Percentiles rank a stretch among this genome's conserved stretches.
Conservation (phyloP, 2,888 invertebrate species). For the Eucera pruinosa region DNA sequence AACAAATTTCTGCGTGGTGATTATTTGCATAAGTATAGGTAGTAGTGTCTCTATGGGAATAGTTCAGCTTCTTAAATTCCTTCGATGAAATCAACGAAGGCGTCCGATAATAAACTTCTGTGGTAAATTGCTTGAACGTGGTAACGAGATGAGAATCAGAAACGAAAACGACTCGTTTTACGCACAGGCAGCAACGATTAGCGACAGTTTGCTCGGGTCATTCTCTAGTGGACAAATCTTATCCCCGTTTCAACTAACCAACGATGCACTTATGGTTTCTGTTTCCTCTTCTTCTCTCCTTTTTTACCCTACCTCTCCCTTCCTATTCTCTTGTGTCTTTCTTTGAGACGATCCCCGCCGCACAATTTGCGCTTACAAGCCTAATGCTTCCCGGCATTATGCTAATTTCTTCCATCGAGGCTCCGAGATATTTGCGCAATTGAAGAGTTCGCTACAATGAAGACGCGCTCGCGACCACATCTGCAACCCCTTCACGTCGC, state of each 20-base stretch:
- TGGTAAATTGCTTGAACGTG: slow-evolving; percentile 10
- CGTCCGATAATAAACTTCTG: slow-evolving; percentile 21
- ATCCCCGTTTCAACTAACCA: slow-evolving; percentile 33
- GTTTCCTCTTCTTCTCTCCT: not conserved
- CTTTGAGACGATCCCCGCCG: slow-evolving; percentile 64
- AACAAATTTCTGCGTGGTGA: no score
- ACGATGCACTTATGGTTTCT: slow-evolving; percentile 12
- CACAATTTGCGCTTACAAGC: slow-evolving; percentile 72
- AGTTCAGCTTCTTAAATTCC: not conserved
- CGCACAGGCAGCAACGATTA: slow-evolving; percentile 49
- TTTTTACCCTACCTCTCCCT: slow-evolving; percentile 18
- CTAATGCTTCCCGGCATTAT: slow-evolving; percentile 76
- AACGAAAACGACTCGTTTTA: slow-evolving; percentile 37
- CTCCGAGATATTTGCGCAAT: slow-evolving; percentile 73
- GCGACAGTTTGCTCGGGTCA: slow-evolving; percentile 28
- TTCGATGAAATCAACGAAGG: not conserved
- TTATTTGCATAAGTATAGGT: not conserved
- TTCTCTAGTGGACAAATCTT: slow-evolving; percentile 6
- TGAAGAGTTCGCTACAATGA: slow-evolving; percentile 62
- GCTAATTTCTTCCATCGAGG: slow-evolving; percentile 73
- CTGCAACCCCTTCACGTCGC: not conserved
- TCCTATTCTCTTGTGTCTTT: slow-evolving; percentile 31
- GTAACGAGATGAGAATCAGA: slow-evolving; percentile 14
- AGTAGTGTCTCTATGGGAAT: slow-evolving; percentile 14
- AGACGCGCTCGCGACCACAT: slow-evolving; percentile 65